Evolutionary conservation across 2,797 vertebrate genomes (phyloP).

Genomic region (Enteromius mattozi): DNA sequence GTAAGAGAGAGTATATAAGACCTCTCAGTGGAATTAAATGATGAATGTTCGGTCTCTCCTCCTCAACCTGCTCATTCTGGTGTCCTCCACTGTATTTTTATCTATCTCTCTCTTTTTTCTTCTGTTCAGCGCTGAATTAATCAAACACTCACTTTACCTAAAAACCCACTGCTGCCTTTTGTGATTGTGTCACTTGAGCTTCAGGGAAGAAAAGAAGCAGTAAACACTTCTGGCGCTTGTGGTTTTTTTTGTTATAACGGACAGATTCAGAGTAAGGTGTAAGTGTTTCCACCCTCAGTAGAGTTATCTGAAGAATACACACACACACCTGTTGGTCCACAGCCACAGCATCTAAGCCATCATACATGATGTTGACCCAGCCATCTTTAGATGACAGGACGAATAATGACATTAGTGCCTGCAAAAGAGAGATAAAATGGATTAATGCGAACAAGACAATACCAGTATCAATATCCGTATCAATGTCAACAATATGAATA

Average conservation of each 20-base stretch:
- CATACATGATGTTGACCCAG: slow-evolving; percentile 98
- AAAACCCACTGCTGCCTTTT: slow-evolving; percentile 9
- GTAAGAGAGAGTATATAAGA: slow-evolving; percentile 29
- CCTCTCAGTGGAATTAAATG: slow-evolving; percentile 31
- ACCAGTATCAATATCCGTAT: background rate
- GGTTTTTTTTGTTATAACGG: slow-evolving; percentile 1
- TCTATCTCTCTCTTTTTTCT: slow-evolving; percentile 20
- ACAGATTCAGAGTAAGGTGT: slow-evolving; percentile 7
- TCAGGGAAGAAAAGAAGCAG: background rate
- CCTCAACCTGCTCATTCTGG: slow-evolving; percentile 45
- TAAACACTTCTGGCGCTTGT: slow-evolving; percentile 23
- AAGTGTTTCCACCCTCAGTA: slow-evolving; percentile 15
- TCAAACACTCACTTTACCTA: slow-evolving; percentile 34
- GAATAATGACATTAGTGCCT: slow-evolving; percentile 96
- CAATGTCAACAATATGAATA: background rate
- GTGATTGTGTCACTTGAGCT: slow-evolving; percentile 32
- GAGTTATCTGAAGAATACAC: slow-evolving; percentile 9
- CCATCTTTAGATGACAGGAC: slow-evolving; percentile 96
- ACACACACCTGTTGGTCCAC: slow-evolving; percentile 90
- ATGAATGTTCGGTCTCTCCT: slow-evolving; percentile 24
- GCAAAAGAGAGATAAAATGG: slow-evolving; percentile 19
- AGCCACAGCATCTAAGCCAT: slow-evolving; percentile 90
- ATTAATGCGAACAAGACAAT: slow-evolving; percentile 1
- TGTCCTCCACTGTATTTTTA: slow-evolving; percentile 42
- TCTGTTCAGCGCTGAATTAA: slow-evolving; percentile 35